Base-by-base conservation (phyloP, 2,797 vertebrate genomes). In the Echeneis naucrates region DNA sequence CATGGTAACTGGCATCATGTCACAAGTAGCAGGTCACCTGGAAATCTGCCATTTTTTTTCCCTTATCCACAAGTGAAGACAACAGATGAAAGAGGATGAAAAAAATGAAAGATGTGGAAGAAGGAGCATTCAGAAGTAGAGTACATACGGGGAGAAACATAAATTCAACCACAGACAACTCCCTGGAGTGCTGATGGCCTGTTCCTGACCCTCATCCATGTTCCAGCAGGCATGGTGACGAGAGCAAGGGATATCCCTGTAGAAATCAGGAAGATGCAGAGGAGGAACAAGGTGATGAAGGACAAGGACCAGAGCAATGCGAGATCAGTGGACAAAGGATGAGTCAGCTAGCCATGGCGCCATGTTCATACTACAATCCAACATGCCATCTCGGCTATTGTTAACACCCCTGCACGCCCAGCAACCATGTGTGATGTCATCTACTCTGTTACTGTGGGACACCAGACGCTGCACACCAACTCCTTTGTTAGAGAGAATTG, bases 1-100 rank as follows among this genome's bases (percentile, higher is more conserved):
- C 88, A 92, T 93, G 90, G 93, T 84, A 93, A 94, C 92, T 85
- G 75, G 73, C 87, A 77, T 86, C 83, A 84, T 90, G 88, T 88
- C 92, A 91, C 56, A 53, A 78, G 83, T 82, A 90, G 87, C 83
- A 86, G 91, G 90, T 92, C 92, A 93, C 90, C 89, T 89, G 89
- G 85, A 92, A 90, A 74, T 87, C 80, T 85, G 81, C 82, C 83
- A 70, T 80, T 71, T 81, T 51, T 32, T 73, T 51, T 68, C 17
- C 60, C 58, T 35, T 42, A 67, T 50, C 26, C 52, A 56, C 57
- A 78, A n/a, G 54, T 42, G 38, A 42, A 44, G 50, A 51, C 23
- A 19, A 30, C n/a, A 47, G 44, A 47, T 37, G 11, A n/a, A 24
- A 24, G 57, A n/a, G 45, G 5, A 44, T 45, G 48, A 26, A 23